Evolutionary conservation across 1,140 invertebrate species (phyloP), one percentile per base, ranked within the genome.

Genomic region (Chelonus insularis): DNA sequence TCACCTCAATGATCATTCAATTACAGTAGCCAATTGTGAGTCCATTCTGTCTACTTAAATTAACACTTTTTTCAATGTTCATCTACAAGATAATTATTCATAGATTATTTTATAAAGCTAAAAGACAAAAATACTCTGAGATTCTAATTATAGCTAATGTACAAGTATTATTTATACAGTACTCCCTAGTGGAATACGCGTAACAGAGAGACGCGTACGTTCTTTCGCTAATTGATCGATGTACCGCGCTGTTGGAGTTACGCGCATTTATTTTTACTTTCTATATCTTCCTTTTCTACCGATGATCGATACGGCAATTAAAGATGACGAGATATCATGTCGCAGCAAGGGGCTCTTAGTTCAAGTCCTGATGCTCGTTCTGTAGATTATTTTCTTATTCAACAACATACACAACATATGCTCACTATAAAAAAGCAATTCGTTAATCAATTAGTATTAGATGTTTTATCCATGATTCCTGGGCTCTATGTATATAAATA

Each of bases 291-390:
- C 25, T n/a, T 45, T 6, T 20, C 29, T 39, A 9, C 14, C 36
- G 61, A 59, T 56, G 50, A 64, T 64, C 57, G 57, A 60, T 60
- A 60, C 62, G 58, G 62, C 58, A 64, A 64, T 64, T 64, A 64
- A 64, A 60, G 62, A 64, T 64, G 62, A 64, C 57, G 62, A 64
- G 58, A 60, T 60, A 59, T 56, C 48, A 21, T 0, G 20, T 32
- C 25, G 45, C 52, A 55, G 18, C 16, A 55, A 16, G 52, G 18
- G 52, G n/a, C 34, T 18, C 14, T 37, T n/a, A n/a, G n/a, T n/a
- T n/a, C n/a, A n/a, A n/a, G 16, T 16, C 41, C 18, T 43, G 41
- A 16, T n/a, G n/a, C n/a, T n/a, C n/a, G n/a, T n/a, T n/a, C n/a
- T n/a, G n/a, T n/a, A n/a, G n/a, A n/a, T 16, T 14, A 43, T 43